phyloP scores from a whole-genome alignment of 64 coral and sea anemone genomes.

The Stichodactyla mertensii region DNA sequence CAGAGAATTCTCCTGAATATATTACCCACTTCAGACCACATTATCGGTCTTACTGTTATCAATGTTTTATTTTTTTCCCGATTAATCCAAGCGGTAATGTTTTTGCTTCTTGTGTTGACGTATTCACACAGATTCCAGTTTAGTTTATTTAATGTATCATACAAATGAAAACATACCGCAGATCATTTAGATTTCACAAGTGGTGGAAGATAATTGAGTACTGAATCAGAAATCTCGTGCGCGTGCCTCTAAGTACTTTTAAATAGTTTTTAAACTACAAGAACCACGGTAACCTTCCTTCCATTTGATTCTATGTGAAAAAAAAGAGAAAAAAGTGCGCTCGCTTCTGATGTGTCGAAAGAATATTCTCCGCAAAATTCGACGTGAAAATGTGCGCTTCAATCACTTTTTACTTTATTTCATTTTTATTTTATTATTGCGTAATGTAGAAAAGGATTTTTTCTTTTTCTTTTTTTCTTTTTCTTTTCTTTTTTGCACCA shows the following conservation, averaged over 20 bases:
- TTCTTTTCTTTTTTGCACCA: too few relatives aligned
- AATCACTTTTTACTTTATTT: too few relatives aligned
- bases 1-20: neutral
- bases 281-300: neutral
- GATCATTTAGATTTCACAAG: neutral
- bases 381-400: too few relatives aligned
- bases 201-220: neutral
- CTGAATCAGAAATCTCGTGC: neutral
- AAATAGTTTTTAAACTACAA: slow-evolving; percentile 6
- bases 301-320: neutral
- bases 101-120: neutral
- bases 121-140: neutral
- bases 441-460: too few relatives aligned
- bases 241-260: neutral
- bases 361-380: too few relatives aligned
- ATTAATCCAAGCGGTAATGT: neutral
- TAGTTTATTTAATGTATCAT: neutral
- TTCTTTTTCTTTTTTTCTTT: too few relatives aligned
- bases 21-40: neutral
- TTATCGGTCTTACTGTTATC: neutral
- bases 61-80: neutral
- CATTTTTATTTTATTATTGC: too few relatives aligned
- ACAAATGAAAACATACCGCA: neutral
- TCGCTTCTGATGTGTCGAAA: too few relatives aligned
- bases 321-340: neutral